Evolutionary conservation across 1,140 invertebrate species (phyloP), one percentile per base, ranked within the genome.

Genomic region (Lepidotrigona ventralis): DNA sequence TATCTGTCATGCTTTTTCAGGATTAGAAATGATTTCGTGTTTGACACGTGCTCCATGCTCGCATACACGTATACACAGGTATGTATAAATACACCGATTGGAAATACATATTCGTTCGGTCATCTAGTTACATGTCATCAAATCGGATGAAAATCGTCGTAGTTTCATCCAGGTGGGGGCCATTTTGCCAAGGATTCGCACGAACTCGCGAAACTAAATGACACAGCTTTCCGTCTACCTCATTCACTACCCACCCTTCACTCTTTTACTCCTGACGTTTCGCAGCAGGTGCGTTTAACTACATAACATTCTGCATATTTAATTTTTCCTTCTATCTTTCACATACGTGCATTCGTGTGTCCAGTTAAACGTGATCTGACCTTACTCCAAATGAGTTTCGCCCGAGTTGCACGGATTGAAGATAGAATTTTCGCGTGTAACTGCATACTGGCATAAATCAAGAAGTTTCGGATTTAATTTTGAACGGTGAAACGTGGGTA

Each of bases 191-290:
- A 70, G 81, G 51, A 76, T 78, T 74, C 56, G 51, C 63, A 54
- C 15, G 54, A 83, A 73, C 63, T 82, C 72, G 78, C 74, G 79
- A 54, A 92, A 91, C 90, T 91, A 89, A 92, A 92, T 91, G 89
- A 91, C 88, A 86, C 81, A 91, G 90, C 87, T 91, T 89, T 87
- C 68, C 29, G 29, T 54, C 68, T 58, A 33, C 8, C 68, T 53
- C 69, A 23, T 66, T 72, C n/a, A 58, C 46, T 54, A 29, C 58
- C 64, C 78, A 6, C 53, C 70, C 29, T 33, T 66, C 33, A 46
- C 79, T 78, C 29, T 58, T 64, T 29, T 23, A 29, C 39, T 26
- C 58, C 54, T 58, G 54, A 58, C 76, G 66, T 60, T 71, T 68
- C 72, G 74, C 68, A 79, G 78, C 86, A 88, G 87, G 79, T 88